These are phyloP conservation scores for Idaea dimidiata DNA, from an alignment of 2,888 invertebrate species.

Conservation along the genomic window DNA sequence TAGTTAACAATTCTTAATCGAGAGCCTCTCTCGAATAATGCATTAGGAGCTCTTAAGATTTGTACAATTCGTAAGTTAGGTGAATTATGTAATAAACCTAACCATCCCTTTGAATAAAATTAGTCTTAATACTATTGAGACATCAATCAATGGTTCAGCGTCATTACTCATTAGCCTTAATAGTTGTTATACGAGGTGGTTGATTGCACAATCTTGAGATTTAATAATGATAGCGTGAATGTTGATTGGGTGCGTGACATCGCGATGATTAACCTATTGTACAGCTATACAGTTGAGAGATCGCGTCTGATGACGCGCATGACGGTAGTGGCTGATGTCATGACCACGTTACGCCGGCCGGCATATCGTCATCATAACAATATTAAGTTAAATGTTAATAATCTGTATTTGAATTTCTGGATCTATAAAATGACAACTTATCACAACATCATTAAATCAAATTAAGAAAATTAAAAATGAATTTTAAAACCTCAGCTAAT, in stretches of 20 bases:
- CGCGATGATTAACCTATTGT: constrained; percentile 56
- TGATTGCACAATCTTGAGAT: constrained; percentile 46
- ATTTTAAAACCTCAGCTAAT: neutral
- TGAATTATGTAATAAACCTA: too few relatives aligned
- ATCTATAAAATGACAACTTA: neutral
- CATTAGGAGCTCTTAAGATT: constrained; percentile 12
- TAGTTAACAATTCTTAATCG: constrained; percentile 35
- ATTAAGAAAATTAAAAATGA: neutral
- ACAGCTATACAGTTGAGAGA: constrained; percentile 49
- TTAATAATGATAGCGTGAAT: constrained; percentile 50
- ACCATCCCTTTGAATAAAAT: constrained; percentile 7
- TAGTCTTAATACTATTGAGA: constrained; percentile 14
- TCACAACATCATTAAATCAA: neutral
- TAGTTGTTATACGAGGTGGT: constrained; percentile 32
- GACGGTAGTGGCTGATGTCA: constrained; percentile 72
- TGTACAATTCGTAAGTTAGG: neutral
- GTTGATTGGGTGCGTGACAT: constrained; percentile 58
- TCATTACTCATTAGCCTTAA: constrained; percentile 41
- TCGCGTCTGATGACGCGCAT: constrained; percentile 62
- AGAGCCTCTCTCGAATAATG: constrained; percentile 25
- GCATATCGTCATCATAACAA: constrained; percentile 48
- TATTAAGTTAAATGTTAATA: constrained; percentile 12
- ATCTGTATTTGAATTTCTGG: neutral
- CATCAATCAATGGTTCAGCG: constrained; percentile 25
- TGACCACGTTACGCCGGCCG: constrained; percentile 46